phyloP scores from a whole-genome alignment of 2,797 vertebrate genomes.

The Enteromius viviparus region DNA sequence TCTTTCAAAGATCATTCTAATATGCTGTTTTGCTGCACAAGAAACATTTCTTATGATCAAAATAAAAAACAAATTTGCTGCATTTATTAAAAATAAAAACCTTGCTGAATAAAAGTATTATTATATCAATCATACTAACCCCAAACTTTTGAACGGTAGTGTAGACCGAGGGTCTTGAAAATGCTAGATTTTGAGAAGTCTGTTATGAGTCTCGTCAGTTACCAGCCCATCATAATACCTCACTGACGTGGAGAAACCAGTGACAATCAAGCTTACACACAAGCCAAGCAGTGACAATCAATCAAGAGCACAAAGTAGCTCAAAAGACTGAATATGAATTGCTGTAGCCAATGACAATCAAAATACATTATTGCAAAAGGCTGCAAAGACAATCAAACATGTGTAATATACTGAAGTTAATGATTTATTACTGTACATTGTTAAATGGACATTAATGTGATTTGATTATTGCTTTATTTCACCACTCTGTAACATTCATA shows the following conservation, averaged over 20 bases:
- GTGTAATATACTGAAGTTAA: slow-evolving; percentile 28
- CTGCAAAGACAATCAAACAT: slow-evolving; percentile 41
- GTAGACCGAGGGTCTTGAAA: neutral
- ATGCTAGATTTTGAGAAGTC: neutral
- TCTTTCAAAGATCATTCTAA: neutral
- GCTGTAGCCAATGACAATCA: slow-evolving; percentile 69
- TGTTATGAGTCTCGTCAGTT: neutral
- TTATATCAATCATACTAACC: neutral
- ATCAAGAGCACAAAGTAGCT: slow-evolving; percentile 19
- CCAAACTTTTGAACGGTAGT: neutral
- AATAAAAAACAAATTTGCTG: neutral
- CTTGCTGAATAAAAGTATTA: neutral
- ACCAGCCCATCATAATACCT: slow-evolving; percentile 34
- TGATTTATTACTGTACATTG: slow-evolving; percentile 40
- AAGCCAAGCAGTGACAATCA: slow-evolving; percentile 31
- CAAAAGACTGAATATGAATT: slow-evolving; percentile 18
- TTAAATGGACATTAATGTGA: slow-evolving; percentile 44
- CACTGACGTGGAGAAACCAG: slow-evolving; percentile 9
- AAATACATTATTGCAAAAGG: slow-evolving; percentile 18
- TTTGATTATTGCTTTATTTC: slow-evolving; percentile 32
- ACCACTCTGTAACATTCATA: slow-evolving; percentile 27
- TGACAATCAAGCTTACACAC: slow-evolving; percentile 33
- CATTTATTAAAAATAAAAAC: neutral
- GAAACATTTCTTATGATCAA: neutral
- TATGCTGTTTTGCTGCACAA: neutral